A percentile compares a stretch with the other conserved stretches of the same genome.
Evolutionary conservation across 1,140 invertebrate genomes (phyloP).

Genomic region (Polypedilum vanderplanki): DNA sequence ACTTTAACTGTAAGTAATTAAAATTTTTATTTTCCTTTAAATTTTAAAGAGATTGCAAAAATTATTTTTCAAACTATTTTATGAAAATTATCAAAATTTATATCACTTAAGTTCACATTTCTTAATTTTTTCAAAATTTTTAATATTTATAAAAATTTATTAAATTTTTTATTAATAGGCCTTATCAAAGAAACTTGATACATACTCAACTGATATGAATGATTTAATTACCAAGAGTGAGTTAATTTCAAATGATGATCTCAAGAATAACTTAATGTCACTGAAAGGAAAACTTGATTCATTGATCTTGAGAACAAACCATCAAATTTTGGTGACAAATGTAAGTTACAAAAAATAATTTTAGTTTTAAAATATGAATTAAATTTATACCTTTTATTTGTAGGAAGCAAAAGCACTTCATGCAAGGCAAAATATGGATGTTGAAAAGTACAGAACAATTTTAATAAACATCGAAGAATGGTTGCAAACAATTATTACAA

Average conservation of each 20-base stretch:
- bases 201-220: background rate
- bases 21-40: background rate
- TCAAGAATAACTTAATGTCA: background rate
- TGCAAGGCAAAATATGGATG: constrained; percentile 39
- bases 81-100: no score
- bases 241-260: background rate
- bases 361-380: background rate
- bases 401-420: constrained; percentile 44
- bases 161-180: background rate
- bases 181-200: background rate
- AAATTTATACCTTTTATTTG: constrained; percentile 33
- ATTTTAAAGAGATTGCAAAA: background rate
- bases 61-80: background rate
- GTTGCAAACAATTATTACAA: constrained; percentile 44
- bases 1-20: background rate
- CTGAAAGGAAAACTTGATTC: constrained; percentile 25
- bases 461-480: constrained; percentile 43
- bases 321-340: background rate
- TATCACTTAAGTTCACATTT: no score
- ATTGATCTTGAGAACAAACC: background rate
- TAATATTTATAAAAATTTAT: no score
- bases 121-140: no score
- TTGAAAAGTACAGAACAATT: constrained; percentile 44
- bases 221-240: background rate
- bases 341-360: background rate